Conservation (phyloP, 2,888 invertebrate species). For the Campopleginae sp. region DNA sequence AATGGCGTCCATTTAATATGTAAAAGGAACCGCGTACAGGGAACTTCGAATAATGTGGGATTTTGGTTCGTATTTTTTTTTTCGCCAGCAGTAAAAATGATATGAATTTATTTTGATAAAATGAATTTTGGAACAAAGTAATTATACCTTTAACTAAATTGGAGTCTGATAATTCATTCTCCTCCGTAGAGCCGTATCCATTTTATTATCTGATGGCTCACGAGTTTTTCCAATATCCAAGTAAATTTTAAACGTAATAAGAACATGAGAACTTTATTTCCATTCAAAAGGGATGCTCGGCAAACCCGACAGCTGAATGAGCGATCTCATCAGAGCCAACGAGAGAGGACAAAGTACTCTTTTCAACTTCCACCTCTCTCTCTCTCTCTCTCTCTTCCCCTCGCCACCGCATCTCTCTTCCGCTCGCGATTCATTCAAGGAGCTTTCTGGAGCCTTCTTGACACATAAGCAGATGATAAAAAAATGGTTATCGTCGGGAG, state of each 20-base stretch:
- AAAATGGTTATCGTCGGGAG: not conserved
- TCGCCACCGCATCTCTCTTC: not conserved
- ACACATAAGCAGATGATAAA: not conserved
- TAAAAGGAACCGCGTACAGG: not conserved
- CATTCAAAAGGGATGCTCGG: not conserved
- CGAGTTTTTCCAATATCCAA: constrained; percentile 10
- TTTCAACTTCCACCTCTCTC: not conserved
- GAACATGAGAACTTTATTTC: constrained; percentile 3
- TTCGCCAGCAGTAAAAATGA: not conserved
- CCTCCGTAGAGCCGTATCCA: not conserved
- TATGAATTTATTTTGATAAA: not conserved
- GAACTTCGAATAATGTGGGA: not conserved
- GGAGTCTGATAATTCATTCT: not conserved
- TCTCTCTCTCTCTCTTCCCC: not conserved
- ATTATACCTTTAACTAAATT: not conserved
- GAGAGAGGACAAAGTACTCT: not conserved
- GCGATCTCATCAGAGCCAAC: constrained; percentile 32
- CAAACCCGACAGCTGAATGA: constrained; percentile 12
- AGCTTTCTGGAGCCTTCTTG: not conserved
- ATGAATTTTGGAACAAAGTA: not conserved
- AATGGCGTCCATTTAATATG: not conserved
- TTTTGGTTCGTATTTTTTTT: not conserved
- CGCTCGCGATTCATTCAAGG: not conserved
- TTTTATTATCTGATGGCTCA: not conserved
- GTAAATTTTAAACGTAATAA: constrained; percentile 32